Percentiles rank a stretch among this genome's conserved stretches.
Evolutionary conservation across 2,797 vertebrate species (phyloP).

Genomic region (Lutjanus argentimaculatus): DNA sequence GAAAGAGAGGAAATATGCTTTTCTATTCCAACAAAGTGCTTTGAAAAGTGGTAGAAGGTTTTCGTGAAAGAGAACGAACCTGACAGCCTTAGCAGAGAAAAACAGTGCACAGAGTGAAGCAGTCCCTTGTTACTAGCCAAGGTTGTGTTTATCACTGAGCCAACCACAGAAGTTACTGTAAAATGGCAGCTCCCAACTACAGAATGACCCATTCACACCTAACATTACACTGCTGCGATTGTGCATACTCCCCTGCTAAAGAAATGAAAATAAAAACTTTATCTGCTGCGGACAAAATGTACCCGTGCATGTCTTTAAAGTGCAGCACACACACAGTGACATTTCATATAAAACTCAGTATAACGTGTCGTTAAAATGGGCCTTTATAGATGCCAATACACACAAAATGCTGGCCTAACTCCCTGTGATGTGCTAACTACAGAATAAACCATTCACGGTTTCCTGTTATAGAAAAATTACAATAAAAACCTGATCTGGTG

Average conservation of each 20-base stretch:
- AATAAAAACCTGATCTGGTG: too few relatives aligned
- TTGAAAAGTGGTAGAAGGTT: conserved; percentile 67
- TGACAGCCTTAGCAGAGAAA: conserved; percentile 67
- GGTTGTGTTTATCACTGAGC: conserved; percentile 75
- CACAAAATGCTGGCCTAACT: conserved; percentile 66
- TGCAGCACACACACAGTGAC: conserved; percentile 39
- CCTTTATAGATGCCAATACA: conserved; percentile 62
- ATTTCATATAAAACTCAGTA: conserved; percentile 56
- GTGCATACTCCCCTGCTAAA: conserved; percentile 28
- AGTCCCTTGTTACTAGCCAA: conserved; percentile 70
- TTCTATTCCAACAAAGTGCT: conserved; percentile 63
- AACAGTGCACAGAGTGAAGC: conserved; percentile 64
- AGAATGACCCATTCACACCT: conserved; percentile 63
- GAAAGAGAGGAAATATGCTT: conserved; percentile 53
- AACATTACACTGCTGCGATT: conserved; percentile 14
- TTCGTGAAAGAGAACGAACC: conserved; percentile 60
- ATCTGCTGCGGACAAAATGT: conserved; percentile 30
- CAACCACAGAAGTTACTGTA: conserved; percentile 59
- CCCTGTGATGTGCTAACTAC: conserved; percentile 52
- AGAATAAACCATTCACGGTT: too few relatives aligned
- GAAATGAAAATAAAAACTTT: conserved; percentile 32
- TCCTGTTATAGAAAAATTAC: too few relatives aligned
- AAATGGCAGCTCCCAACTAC: conserved; percentile 66
- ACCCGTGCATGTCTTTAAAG: conserved; percentile 31
- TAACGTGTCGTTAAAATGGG: conserved; percentile 54